Base-by-base conservation (phyloP, 1,140 invertebrate genomes). In the Ectropis grisescens region DNA sequence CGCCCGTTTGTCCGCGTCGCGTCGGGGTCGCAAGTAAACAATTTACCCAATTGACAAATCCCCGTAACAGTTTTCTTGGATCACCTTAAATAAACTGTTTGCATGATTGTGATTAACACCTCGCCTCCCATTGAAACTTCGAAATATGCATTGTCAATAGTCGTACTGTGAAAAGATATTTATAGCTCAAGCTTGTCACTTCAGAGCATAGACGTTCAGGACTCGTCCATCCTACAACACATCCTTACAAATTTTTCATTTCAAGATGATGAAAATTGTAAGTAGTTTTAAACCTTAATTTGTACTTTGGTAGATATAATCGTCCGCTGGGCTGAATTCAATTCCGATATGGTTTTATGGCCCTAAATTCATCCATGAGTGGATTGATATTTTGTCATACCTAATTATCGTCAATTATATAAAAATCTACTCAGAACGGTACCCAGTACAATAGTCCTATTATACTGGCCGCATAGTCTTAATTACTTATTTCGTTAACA, bases 21-120 rank as follows among this genome's bases (percentile, higher is more conserved):
- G n/a, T n/a, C n/a, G n/a, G n/a, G n/a, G n/a, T n/a, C n/a, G n/a
- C n/a, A 19, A 19, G 43, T 47, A 68, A 62, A 65, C 58, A 78
- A 66, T 75, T 72, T 64, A 67, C 60, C 65, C 68, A 61, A 79
- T 76, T 70, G 53, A 72, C 66, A 66, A 68, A 80, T 64, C 58
- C 50, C 55, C 46, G 66, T 62, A 69, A 61, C 58, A 46, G n/a
- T 58, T 66, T 67, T 71, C 47, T 46, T 68, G 65, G 61, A 62
- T 66, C 61, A 58, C 53, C 65, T 68, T 56, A 76, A 76, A 74
- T 69, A 79, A 72, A 71, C 61, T 69, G 64, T 74, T 72, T 71
- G 55, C 65, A 67, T 61, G 54, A 71, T 71, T 60, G 57, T 80
- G 57, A 75, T 80, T 80, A 80, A 61, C 75, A 80, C 75, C 69